phyloP scores from a whole-genome alignment of 2,888 invertebrate species.

The Pharmacophagus antenor region DNA sequence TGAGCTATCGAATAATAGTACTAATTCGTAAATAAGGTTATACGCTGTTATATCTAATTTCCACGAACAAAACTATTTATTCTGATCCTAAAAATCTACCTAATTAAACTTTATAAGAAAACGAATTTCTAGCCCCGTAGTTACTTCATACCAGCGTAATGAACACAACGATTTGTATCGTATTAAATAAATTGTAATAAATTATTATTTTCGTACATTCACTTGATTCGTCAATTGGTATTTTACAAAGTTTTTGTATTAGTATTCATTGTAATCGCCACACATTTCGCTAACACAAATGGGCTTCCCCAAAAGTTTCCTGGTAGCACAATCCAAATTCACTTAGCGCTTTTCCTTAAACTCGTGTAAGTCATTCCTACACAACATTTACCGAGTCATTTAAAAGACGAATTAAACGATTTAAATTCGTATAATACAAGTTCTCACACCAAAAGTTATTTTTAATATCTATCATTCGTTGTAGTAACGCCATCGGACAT shows the following conservation, averaged over 20 bases:
- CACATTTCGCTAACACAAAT: background rate
- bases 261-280: background rate
- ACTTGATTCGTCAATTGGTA: background rate
- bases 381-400: background rate
- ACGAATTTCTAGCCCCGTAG: no score
- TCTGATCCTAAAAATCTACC: no score
- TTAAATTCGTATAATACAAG: background rate
- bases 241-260: background rate
- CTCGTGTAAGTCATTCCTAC: background rate
- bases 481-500: slow-evolving; percentile 18
- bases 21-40: no score
- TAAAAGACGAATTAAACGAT: background rate
- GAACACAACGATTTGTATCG: no score
- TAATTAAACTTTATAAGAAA: no score
- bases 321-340: background rate
- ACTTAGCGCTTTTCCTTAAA: background rate
- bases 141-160: no score
- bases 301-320: background rate
- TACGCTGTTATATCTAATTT: no score
- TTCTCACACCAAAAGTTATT: background rate
- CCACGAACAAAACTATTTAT: no score
- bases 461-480: slow-evolving; percentile 13
- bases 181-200: no score
- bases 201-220: no score
- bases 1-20: no score